Evolutionary conservation across 37 sponge, comb jelly and placozoan species (phyloP), one percentile per base, ranked within the genome.

Genomic region (Amphimedon queenslandica): DNA sequence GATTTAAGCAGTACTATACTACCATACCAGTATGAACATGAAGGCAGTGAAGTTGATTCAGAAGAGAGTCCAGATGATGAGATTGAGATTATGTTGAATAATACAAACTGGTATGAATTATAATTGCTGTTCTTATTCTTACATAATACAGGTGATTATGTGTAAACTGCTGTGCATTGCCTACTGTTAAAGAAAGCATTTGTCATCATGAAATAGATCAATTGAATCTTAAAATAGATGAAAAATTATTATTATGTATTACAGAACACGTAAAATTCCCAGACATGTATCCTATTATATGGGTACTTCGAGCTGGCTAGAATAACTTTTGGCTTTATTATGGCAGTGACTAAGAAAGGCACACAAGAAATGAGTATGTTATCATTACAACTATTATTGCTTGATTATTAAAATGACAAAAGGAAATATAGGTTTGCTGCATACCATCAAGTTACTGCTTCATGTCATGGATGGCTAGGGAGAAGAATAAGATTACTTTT

Each of bases 341-440:
- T 47, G 51, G 82, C 74, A 33, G n/a, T n/a, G n/a, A 72, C 71
- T 40, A 80, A 80, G 40, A 66, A 71, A 2, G 81, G 74, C 30
- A 73, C n/a, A 31, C 75, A 74, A 0, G 74, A 3, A 32, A 4
- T 30, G 66, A 20, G 32, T n/a, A n/a, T n/a, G n/a, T n/a, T n/a
- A n/a, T n/a, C n/a, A n/a, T n/a, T n/a, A n/a, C n/a, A n/a, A n/a
- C 29, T n/a, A 1, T n/a, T 40, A 28, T 42, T 3, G 18, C 21
- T 57, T 43, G 21, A 35, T 5, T 16, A 35, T 0, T 67, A n/a
- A n/a, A n/a, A n/a, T n/a, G 34, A 18, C 16, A 55, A 33, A 31
- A 63, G 64, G 57, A 29, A 51, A 34, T 37, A 30, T 41, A 18
- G 71, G 30, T 8, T 33, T 23, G 64, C 42, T 1, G 78, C 78